These are phyloP conservation scores for Cenopis cana DNA, from an alignment of 2,888 invertebrate species.

Conservation along the genomic window DNA sequence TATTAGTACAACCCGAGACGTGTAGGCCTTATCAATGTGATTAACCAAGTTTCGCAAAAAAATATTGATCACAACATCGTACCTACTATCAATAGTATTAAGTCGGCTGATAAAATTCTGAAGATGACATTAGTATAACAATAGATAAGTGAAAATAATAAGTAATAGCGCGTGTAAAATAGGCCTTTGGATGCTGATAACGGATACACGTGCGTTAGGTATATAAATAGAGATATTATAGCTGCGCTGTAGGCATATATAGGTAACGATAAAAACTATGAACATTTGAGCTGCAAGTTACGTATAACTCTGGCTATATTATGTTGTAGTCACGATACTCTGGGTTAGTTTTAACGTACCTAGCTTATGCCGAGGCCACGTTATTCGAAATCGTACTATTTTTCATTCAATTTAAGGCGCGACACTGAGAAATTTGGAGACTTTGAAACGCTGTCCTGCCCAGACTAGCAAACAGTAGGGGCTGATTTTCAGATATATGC, in stretches of 20 bases:
- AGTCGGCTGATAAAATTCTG: slow-evolving; percentile 16
- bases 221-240: slow-evolving; percentile 25
- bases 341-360: no score
- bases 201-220: slow-evolving; percentile 38
- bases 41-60: no score
- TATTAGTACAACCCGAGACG: slow-evolving; percentile 7
- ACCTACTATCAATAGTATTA: slow-evolving; percentile 22
- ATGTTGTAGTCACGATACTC: slow-evolving; percentile 8
- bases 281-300: background rate
- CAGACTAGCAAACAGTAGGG: no score
- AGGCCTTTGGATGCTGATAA: slow-evolving; percentile 42
- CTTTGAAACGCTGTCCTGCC: no score
- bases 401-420: no score
- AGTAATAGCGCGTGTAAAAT: slow-evolving; percentile 37
- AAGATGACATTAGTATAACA: slow-evolving; percentile 26
- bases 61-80: no score
- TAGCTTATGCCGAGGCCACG: no score
- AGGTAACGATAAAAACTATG: background rate
- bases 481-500: no score
- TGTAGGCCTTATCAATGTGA: slow-evolving; percentile 35
- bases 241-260: background rate
- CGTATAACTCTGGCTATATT: background rate
- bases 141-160: slow-evolving; percentile 37
- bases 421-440: no score
- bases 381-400: no score